Conservation (phyloP, 2,888 invertebrate species). For the Tenthredo notha region DNA sequence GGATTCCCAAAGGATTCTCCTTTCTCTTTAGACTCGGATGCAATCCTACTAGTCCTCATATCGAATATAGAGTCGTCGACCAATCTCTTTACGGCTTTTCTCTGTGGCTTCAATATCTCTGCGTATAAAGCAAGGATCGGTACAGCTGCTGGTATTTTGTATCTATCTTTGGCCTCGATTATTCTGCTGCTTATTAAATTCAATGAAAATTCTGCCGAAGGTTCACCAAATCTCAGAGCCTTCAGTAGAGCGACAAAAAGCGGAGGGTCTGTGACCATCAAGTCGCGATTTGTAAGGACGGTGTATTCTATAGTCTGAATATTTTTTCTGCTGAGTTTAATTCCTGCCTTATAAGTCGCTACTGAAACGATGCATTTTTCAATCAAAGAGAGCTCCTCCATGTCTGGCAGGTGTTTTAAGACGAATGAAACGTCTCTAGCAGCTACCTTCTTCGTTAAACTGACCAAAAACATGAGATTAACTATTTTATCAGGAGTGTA, state of each 20-base stretch:
- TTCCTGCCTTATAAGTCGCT: conserved; percentile 53
- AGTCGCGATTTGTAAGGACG: conserved; percentile 72
- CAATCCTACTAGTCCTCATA: conserved; percentile 33
- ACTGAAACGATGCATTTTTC: conserved; percentile 27
- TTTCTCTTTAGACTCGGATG: conserved; percentile 51
- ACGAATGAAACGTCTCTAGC: conserved; percentile 45
- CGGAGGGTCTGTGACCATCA: conserved; percentile 74
- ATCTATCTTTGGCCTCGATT: conserved; percentile 72
- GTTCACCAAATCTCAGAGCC: conserved; percentile 75
- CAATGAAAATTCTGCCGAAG: conserved; percentile 74
- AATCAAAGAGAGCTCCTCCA: conserved; percentile 54
- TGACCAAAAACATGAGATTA: conserved; percentile 59
- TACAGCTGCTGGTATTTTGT: conserved; percentile 73
- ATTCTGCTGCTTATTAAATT: conserved; percentile 74
- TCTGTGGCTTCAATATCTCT: conserved; percentile 74
- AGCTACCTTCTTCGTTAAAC: conserved; percentile 53
- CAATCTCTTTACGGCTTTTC: conserved; percentile 69
- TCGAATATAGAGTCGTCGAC: conserved; percentile 68
- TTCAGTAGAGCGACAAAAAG: conserved; percentile 77
- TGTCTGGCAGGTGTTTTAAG: conserved; percentile 56
- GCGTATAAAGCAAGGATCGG: conserved; percentile 78
- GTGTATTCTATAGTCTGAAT: conserved; percentile 59
- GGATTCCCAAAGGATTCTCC: conserved; percentile 57
- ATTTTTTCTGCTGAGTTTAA: conserved; percentile 55
- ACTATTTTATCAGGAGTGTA: conserved; percentile 54